Evolutionary conservation across 2,113 vertebrate genomes (phyloP).

Genomic region (Arothron firmamentum): DNA sequence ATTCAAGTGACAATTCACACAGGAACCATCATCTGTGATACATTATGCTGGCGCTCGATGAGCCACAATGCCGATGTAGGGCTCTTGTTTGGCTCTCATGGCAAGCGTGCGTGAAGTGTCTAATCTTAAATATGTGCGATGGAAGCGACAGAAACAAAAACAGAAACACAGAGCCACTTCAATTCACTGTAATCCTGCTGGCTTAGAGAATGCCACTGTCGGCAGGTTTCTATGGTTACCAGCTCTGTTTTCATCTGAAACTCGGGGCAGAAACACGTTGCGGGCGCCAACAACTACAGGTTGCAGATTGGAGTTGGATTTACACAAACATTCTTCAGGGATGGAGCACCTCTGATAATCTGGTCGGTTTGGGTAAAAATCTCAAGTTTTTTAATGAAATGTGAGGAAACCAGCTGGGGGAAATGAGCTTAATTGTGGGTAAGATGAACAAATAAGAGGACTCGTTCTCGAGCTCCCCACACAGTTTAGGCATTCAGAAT

Average conservation of each 20-base stretch:
- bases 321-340: conserved; percentile 6
- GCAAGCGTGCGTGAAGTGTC: conserved; percentile 54
- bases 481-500: not conserved
- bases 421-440: not conserved
- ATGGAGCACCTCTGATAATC: conserved; percentile 11
- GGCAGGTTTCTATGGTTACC: conserved; percentile 70
- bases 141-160: conserved; percentile 61
- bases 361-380: conserved; percentile 4
- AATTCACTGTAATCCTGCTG: conserved; percentile 70
- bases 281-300: conserved; percentile 40
- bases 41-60: conserved; percentile 60
- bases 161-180: conserved; percentile 59
- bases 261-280: conserved; percentile 37
- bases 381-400: not conserved
- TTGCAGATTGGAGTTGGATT: conserved; percentile 32
- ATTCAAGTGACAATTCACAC: conserved; percentile 64
- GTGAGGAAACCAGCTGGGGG: conserved; percentile 5
- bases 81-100: conserved; percentile 53
- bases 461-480: not conserved
- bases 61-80: conserved; percentile 46
- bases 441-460: conserved; percentile 5
- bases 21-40: conserved; percentile 51
- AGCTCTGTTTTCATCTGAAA: conserved; percentile 54
- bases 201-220: conserved; percentile 49
- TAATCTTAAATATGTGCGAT: conserved; percentile 64